phyloP scores from a whole-genome alignment of 2,888 invertebrate genomes.

The Gisinianus flammeolus region DNA sequence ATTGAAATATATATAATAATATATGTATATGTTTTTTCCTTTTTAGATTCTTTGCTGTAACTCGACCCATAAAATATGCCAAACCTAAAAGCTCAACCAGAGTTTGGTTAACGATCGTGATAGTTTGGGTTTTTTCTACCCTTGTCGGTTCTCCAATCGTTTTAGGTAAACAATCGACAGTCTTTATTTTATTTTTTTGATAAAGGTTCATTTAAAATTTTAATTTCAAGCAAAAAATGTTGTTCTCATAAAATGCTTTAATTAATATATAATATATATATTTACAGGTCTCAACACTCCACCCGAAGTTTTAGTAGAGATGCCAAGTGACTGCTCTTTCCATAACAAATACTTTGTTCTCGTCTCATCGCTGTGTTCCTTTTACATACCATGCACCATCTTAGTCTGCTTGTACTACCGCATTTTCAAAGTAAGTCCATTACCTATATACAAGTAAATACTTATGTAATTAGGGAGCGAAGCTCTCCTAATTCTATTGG shows the following conservation, averaged over 20 bases:
- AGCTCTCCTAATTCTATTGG: no score
- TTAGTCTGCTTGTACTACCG: constrained; percentile 98
- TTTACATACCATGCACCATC: constrained; percentile 97
- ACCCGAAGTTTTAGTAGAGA: constrained; percentile 73
- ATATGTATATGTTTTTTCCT: constrained; percentile 36
- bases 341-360: constrained; percentile 98
- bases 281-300: constrained; percentile 88
- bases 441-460: background rate
- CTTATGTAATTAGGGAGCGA: no score
- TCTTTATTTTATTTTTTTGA: background rate
- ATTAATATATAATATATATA: no score
- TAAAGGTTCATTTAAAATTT: no score
- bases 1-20: no score
- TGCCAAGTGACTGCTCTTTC: constrained; percentile 75
- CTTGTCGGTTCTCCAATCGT: constrained; percentile 97
- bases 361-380: constrained; percentile 96
- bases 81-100: constrained; percentile 96
- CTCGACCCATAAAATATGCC: constrained; percentile 98
- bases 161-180: constrained; percentile 70
- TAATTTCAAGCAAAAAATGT: no score
- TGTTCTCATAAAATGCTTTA: no score
- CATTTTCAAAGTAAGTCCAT: constrained; percentile 86
- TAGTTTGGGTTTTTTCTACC: constrained; percentile 94
- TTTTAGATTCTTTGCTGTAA: constrained; percentile 96
- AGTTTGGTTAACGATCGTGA: constrained; percentile 90